These are phyloP conservation scores for Cylindroiulus punctatus DNA, from an alignment of 2,888 invertebrate species.

Conservation along the genomic window DNA sequence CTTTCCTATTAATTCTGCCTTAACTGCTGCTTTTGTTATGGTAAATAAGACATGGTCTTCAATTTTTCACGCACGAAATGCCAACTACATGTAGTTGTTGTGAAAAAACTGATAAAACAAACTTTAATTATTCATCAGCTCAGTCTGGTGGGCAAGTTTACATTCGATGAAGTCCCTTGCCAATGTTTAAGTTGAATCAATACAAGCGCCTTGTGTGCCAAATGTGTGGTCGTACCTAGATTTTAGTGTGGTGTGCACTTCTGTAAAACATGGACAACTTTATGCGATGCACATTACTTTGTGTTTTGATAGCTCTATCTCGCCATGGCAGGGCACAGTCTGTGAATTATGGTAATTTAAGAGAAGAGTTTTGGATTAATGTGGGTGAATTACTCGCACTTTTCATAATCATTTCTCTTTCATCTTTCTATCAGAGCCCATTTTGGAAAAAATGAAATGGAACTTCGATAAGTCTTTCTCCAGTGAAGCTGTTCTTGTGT, in stretches of 20 bases:
- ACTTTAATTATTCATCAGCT: not conserved
- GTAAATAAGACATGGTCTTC: too few species aligned
- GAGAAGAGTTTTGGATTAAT: not conserved
- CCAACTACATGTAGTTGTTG: not conserved
- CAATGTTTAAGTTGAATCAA: slow-evolving; percentile 8
- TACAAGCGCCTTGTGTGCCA: not conserved
- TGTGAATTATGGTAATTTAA: not conserved
- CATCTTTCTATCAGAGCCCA: not conserved
- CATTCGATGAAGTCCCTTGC: not conserved
- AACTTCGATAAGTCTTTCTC: too few species aligned
- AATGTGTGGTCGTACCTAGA: not conserved
- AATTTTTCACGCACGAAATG: not conserved
- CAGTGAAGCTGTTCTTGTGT: not conserved
- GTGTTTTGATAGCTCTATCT: not conserved
- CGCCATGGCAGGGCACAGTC: not conserved
- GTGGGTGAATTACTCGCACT: not conserved
- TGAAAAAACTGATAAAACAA: not conserved
- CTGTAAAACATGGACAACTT: not conserved
- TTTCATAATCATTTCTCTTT: not conserved
- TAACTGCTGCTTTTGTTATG: too few species aligned
- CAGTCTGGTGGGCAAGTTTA: not conserved
- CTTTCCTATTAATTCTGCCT: too few species aligned
- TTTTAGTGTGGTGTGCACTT: not conserved
- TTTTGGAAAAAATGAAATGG: not conserved
- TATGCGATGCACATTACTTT: not conserved